Evolutionary conservation across 2,888 invertebrate species (phyloP).

Genomic region (Ochropleura plecta): DNA sequence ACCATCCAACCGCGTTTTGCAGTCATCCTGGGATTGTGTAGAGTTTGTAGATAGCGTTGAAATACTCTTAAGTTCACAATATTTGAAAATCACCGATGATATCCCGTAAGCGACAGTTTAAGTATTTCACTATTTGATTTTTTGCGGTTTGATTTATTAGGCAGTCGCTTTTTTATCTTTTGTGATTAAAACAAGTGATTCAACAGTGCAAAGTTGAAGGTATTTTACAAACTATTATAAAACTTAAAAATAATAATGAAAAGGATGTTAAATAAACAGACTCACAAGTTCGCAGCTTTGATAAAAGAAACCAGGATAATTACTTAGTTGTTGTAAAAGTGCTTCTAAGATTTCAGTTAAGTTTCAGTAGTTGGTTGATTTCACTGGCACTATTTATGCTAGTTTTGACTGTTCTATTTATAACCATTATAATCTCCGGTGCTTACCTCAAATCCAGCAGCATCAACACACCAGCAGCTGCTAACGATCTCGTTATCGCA

Average conservation of each 20-base stretch:
- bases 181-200: no score
- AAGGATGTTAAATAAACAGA: not conserved
- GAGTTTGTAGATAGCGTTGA: no score
- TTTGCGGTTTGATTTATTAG: not conserved
- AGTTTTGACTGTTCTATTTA: not conserved
- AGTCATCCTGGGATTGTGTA: no score
- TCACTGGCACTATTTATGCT: not conserved
- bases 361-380: not conserved
- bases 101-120: no score
- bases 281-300: not conserved
- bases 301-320: not conserved
- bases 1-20: no score
- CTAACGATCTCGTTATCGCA: slow-evolving; percentile 93
- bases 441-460: slow-evolving; percentile 93
- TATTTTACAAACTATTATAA: no score
- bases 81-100: no score
- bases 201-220: no score
- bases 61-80: no score
- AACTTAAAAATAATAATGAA: no score
- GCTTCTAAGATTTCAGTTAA: not conserved
- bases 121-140: not conserved
- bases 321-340: no score
- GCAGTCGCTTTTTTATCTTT: no score
- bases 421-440: not conserved
- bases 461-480: slow-evolving; percentile 96